Base-by-base conservation (phyloP, 2,113 vertebrate genomes). In the Laticauda colubrina region DNA sequence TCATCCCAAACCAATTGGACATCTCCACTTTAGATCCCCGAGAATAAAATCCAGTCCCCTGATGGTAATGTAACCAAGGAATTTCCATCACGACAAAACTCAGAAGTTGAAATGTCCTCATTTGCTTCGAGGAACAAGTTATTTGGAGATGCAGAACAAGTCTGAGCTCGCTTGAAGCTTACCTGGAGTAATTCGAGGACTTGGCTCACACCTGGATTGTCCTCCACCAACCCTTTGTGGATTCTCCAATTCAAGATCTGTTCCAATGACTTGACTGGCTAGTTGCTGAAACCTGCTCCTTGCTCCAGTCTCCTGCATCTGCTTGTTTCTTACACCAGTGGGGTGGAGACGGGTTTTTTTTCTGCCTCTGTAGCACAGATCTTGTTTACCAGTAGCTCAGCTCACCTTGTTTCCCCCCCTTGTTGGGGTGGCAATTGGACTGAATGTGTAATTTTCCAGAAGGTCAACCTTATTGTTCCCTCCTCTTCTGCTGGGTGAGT, bases 281-380 rank as follows among this genome's bases (percentile, higher is more conserved):
- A 95, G 89, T 85, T 59, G 55, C 69, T 85, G 55, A 93, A 93
- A 92, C 26, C 85, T 56, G 89, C 94, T 92, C 95, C 81, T 87
- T 91, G 89, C 94, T 87, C 48, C 69, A 1, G 12, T 1, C 23
- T 91, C 93, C 93, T 96, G 95, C 94, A 95, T 96, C 93, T 93
- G 91, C 95, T 92, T 94, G 94, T 94, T 93, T 87, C 75, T 96
- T 91, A 93, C 93, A 87, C 94, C 94, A 51, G 91, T 94, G 96
- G 95, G 95, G 96, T 94, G 96, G 96, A 94, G 96, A 96, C 95
- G 94, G 95, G 96, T 96, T 96, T 95, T 93, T 5, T 96, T 96
- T 94, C 94, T 96, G 92, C 94, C 94, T 95, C 95, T 95, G 95
- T 95, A 95, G 96, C 95, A 94, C 89, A 92, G 39, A 94, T 11